These are phyloP conservation scores for Leucania comma DNA, from an alignment of 2,888 invertebrate genomes.

Conservation along the genomic window DNA sequence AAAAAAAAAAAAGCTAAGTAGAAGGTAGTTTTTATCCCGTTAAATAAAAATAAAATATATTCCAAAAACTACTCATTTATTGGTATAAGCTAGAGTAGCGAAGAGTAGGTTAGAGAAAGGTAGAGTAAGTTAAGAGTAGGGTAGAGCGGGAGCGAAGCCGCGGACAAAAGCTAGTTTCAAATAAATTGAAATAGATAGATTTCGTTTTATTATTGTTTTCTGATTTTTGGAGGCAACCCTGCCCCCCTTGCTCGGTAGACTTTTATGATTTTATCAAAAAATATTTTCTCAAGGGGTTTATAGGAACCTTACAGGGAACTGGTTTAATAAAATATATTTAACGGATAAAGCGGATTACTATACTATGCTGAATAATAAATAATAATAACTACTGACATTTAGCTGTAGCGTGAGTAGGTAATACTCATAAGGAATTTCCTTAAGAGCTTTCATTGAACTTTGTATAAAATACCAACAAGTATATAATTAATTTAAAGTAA, in stretches of 20 bases:
- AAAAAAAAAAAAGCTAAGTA: no score
- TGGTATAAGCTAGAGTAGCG: no score
- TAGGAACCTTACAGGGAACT: neutral
- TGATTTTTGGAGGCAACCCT: neutral
- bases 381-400: conserved; percentile 42
- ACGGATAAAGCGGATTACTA: neutral
- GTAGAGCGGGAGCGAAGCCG: no score
- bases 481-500: conserved; percentile 47
- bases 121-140: no score
- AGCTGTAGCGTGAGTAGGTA: conserved; percentile 15
- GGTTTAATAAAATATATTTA: neutral
- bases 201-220: neutral
- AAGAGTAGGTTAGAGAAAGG: no score
- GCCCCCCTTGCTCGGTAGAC: no score
- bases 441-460: conserved; percentile 56
- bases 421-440: conserved; percentile 29
- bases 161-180: no score
- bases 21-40: no score
- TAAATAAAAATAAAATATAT: no score
- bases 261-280: neutral
- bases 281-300: neutral
- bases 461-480: conserved; percentile 57
- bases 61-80: no score
- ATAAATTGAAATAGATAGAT: neutral
- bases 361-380: conserved; percentile 2